A percentile compares a stretch with the other conserved stretches of the same genome.
Conservation (phyloP, 2,888 invertebrate genomes). For the Ganaspis brasiliensis region DNA sequence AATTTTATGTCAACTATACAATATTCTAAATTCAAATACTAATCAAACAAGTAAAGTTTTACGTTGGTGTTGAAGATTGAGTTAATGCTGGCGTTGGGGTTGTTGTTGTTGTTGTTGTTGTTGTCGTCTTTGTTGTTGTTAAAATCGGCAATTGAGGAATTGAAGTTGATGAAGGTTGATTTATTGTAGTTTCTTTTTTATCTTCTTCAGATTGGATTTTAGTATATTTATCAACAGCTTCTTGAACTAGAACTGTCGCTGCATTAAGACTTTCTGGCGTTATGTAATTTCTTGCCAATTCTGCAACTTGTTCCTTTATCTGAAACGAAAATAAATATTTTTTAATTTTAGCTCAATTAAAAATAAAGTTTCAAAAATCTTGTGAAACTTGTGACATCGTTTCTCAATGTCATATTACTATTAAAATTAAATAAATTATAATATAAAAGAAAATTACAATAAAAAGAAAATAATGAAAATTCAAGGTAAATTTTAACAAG, state of each 20-base stretch:
- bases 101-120: not conserved
- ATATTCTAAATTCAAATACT: not conserved
- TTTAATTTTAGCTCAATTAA: not conserved
- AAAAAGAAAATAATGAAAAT: too few relatives aligned
- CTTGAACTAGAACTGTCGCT: constrained; percentile 84
- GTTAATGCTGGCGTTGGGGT: not conserved
- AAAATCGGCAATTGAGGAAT: not conserved
- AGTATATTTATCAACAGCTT: constrained; percentile 84
- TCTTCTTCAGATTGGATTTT: not conserved
- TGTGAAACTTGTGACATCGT: too few relatives aligned
- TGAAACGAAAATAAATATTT: constrained; percentile 22
- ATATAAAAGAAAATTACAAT: too few relatives aligned
- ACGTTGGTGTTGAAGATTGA: not conserved
- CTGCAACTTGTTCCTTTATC: constrained; percentile 72
- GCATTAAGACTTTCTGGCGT: constrained; percentile 84
- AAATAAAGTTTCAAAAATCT: not conserved
- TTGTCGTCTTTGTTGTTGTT: not conserved
- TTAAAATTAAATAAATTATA: too few relatives aligned
- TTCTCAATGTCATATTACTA: too few relatives aligned
- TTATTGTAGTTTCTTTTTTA: not conserved
- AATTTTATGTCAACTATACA: not conserved
- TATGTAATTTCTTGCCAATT: constrained; percentile 83
- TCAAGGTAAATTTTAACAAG: too few relatives aligned
- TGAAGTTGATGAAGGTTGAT: not conserved
- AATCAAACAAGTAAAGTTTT: not conserved